Evolutionary conservation across 2,797 vertebrate genomes (phyloP), one percentile per base, ranked within the genome.

Genomic region (Gastrophryne carolinensis): DNA sequence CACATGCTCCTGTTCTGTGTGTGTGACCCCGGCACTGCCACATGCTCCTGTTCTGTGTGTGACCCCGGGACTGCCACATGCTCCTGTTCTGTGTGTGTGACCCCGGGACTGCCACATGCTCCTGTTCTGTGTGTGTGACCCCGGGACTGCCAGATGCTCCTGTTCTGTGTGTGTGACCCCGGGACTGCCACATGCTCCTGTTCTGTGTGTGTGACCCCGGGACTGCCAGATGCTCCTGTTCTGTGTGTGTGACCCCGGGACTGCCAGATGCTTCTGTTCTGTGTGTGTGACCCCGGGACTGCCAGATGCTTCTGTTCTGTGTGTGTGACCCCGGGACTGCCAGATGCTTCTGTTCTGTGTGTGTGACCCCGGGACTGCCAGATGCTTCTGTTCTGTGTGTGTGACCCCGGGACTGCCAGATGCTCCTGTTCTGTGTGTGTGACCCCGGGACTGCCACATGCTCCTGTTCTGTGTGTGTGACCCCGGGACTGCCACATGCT

Each of bases 251-350:
- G 98, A 54, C 86, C 91, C n/a, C 89, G 84, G 58, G 90, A 91
- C 79, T 98, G 97, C 66, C 97, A 99, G 90, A 98, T 98, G 96
- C 89, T 98, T 56, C 91, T 99, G 1, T 97, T 99, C 84, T 98
- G n/a, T n/a, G n/a, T n/a, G n/a, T n/a, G n/a, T n/a, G n/a, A n/a
- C n/a, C n/a, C n/a, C n/a, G n/a, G n/a, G 12, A 26, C 7, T 1
- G 3, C 35, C 0, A 1, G 8, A 1, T n/a, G 11, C 24, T 35
- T 9, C 13, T 62, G 29, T 4, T 1, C 13, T 2, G 7, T 11
- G 5, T 29, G 3, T 2, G 17, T 8, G 1, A 7, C 6, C 6
- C 21, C 4, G 1, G 3, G 32, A 12, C 1, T 35, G 7, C 49
- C n/a, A n/a, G n/a, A n/a, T n/a, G n/a, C n/a, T n/a, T n/a, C n/a